Conservation (phyloP, 2,797 vertebrate genomes). For the Sebastes kiyomatsui region DNA sequence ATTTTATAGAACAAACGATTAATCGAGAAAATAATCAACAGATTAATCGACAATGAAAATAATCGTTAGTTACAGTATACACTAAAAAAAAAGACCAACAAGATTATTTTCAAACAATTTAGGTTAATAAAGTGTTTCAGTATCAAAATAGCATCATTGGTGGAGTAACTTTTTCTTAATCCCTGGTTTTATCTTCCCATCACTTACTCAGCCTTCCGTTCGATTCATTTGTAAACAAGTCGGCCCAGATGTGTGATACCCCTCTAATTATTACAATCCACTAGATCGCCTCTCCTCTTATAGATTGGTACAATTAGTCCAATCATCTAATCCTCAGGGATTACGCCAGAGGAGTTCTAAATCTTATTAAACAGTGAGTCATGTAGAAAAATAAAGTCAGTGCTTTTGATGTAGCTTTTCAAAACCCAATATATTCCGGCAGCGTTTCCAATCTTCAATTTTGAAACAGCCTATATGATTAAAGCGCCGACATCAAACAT, state of each 20-base stretch:
- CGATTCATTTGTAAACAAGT: background rate
- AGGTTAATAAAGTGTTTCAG: background rate
- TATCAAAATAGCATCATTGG: background rate
- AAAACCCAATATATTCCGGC: background rate
- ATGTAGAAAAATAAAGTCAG: background rate
- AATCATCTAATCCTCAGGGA: background rate
- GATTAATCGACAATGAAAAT: no score
- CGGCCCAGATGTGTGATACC: background rate
- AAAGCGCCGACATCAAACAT: background rate
- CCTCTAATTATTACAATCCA: constrained; percentile 15
- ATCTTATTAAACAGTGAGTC: constrained; percentile 1
- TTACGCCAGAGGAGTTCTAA: background rate
- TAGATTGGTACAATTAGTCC: background rate
- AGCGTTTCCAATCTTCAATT: background rate
- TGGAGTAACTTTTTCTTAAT: constrained; percentile 9
- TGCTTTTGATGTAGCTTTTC: constrained; percentile 1
- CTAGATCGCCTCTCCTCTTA: background rate
- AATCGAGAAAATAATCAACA: no score
- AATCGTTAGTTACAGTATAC: background rate
- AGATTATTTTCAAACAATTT: background rate
- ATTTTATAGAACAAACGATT: no score
- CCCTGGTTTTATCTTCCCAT: background rate
- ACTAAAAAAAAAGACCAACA: background rate
- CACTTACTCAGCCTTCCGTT: background rate
- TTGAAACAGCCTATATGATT: background rate